These are phyloP conservation scores for Ciconia nigra DNA, from an alignment of 2,797 vertebrate species.

Conservation along the genomic window DNA sequence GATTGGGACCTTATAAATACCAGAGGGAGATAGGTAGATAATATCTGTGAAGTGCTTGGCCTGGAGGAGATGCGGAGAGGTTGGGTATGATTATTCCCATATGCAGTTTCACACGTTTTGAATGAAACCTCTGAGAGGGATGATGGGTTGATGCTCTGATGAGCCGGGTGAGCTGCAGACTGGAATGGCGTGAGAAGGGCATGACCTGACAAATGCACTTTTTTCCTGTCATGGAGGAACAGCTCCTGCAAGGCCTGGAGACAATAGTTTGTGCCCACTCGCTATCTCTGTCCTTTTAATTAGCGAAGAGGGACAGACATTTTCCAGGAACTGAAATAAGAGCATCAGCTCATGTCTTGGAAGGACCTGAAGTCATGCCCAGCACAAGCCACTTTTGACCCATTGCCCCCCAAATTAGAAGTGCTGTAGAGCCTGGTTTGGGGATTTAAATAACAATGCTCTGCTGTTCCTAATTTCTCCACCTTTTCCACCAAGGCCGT, in stretches of 20 bases:
- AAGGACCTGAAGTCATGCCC: background rate
- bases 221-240: background rate
- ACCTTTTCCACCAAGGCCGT: slow-evolving; percentile 80
- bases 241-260: background rate
- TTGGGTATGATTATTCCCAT: background rate
- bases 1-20: slow-evolving; percentile 54
- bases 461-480: background rate
- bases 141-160: background rate
- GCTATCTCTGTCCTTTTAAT: background rate
- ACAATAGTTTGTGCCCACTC: background rate
- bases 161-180: background rate
- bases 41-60: slow-evolving; percentile 49
- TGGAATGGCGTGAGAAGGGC: background rate
- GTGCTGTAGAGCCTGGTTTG: background rate
- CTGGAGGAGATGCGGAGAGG: slow-evolving; percentile 26
- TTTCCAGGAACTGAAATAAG: background rate
- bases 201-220: background rate
- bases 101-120: slow-evolving; percentile 41
- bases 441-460: background rate
- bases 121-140: background rate
- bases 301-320: background rate
- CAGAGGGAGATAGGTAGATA: slow-evolving; percentile 48
- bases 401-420: rapidly evolving
- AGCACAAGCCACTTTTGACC: background rate
- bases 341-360: background rate